Evolutionary conservation across 2,888 invertebrate genomes (phyloP), one percentile per base, ranked within the genome.

Genomic region (Gastrophysa polygoni): DNA sequence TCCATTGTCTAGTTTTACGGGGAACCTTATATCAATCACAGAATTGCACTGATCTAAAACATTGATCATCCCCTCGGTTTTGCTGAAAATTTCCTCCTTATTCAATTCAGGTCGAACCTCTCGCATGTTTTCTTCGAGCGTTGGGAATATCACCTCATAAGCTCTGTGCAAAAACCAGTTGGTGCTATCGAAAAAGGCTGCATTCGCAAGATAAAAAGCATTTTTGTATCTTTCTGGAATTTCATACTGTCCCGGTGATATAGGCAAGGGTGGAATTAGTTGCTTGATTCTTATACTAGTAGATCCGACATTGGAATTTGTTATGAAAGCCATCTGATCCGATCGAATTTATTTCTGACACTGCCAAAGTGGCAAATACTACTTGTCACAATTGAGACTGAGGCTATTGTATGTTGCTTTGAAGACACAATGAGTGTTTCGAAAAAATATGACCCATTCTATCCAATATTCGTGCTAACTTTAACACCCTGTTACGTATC

Each of bases 121-220:
- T 58, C 67, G 43, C 34, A 78, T 55, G 14, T 69, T 63, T 2
- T 74, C 58, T 11, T 78, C 74, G 28, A 81, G 68, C 34, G 71
- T 71, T 0, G 74, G 68, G 68, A 78, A 80, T 17, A 74, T 59
- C 1, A 74, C 62, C 63, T 79, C 77, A 59, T 78, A 78, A 6
- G 79, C 75, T 54, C 70, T 68, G 63, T 80, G 79, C 2, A 79
- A 61, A 66, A 73, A 81, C 77, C 80, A 81, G 54, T 78, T 78
- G 1, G 76, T 72, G 51, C 75, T 76, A 59, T 81, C 80, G 63
- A 75, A 77, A 21, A 80, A 70, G 3, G 77, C 69, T 1, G 81
- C 79, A 61, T 81, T 81, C 11, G 80, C 81, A 21, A 79, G 67
- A 63, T 77, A 80, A 61, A 81, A 79, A 3, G 78, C 70, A 56